Conservation (phyloP, 2,113 vertebrate species). For the Martes martes region DNA sequence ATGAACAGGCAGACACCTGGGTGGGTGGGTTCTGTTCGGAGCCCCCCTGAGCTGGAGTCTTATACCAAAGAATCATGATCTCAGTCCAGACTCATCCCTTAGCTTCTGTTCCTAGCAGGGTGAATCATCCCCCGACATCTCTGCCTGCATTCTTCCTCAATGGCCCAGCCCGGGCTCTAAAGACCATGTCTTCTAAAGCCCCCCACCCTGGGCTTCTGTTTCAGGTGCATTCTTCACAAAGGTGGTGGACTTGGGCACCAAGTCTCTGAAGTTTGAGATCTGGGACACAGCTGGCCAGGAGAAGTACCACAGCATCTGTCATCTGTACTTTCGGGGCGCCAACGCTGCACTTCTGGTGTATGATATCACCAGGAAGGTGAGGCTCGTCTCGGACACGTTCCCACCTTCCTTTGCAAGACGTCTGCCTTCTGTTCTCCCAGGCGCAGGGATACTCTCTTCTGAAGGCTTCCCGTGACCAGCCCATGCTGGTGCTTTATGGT, state of each 20-base stretch:
- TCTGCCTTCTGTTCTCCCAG: not conserved
- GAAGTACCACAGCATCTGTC: constrained; percentile 88
- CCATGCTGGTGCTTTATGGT: not conserved
- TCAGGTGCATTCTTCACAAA: constrained; percentile 87
- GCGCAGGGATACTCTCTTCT: rapidly evolving
- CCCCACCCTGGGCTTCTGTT: rapidly evolving
- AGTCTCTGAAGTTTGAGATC: constrained; percentile 83
- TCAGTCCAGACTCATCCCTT: not conserved
- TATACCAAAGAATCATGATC: not conserved
- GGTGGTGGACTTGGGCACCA: constrained; percentile 55
- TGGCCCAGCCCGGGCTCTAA: rapidly evolving
- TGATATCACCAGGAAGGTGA: constrained; percentile 85
- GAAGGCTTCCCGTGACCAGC: rapidly evolving
- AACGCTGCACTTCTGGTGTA: constrained; percentile 83
- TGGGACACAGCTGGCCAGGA: constrained; percentile 91
- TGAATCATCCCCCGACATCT: not conserved
- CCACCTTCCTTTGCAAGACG: rapidly evolving
- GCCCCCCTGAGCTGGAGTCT: not conserved
- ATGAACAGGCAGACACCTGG: rapidly evolving
- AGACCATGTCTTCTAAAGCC: rapidly evolving
- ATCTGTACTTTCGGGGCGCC: constrained; percentile 86
- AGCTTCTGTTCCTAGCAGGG: not conserved
- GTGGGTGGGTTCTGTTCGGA: rapidly evolving
- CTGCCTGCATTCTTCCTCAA: rapidly evolving
- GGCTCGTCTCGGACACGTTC: rapidly evolving